Evolutionary conservation across 2,113 vertebrate species (phyloP), one percentile per base, ranked within the genome.

Genomic region (Galemys pyrenaicus): DNA sequence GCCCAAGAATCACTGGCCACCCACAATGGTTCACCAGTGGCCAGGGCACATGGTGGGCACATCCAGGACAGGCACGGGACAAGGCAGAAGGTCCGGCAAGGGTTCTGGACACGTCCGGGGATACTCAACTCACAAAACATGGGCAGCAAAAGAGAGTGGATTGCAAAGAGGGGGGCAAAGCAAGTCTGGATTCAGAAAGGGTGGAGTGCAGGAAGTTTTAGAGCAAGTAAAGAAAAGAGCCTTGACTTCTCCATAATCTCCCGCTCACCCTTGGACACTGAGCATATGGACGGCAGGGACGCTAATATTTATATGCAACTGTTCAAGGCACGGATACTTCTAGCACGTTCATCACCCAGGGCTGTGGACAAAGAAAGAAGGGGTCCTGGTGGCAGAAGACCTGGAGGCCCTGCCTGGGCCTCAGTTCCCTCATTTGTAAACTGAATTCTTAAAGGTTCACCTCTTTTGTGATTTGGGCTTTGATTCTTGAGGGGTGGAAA

Each of bases 401-500:
- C 75, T 86, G n/a, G n/a, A 51, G 37, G 37, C 56, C 58, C 32
- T 94, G 49, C n/a, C 74, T 80, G 41, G 39, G 71, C 75, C 49
- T 96, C 87, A 73, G 78, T 78, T 71, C 94, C 83, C 83, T 71
- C 75, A 39, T 86, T 28, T 49, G 75, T 71, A 75, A 83, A 80
- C 26, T 82, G 6, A 92, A 37, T 49, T 65, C 83, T 80, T 80
- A 3, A 44, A 62, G 65, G 24, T 58, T 58, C 56, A 30, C 9
- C 41, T n/a, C 15, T 71, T 68, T 46, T 51, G n/a, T 54, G 74
- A 64, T 13, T n/a, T 0, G 8, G 83, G 37, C 44, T 90, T 83
- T 22, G 46, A 51, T 24, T 10, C 39, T 51, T 51, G 60, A 79
- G 75, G 65, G 35, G 10, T 3, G 56, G 58, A 70, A 68, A 9